Evolutionary conservation across 35 echinoderm and acorn worm species (phyloP), one percentile per base, ranked within the genome.

Genomic region (Ptychodera flava): DNA sequence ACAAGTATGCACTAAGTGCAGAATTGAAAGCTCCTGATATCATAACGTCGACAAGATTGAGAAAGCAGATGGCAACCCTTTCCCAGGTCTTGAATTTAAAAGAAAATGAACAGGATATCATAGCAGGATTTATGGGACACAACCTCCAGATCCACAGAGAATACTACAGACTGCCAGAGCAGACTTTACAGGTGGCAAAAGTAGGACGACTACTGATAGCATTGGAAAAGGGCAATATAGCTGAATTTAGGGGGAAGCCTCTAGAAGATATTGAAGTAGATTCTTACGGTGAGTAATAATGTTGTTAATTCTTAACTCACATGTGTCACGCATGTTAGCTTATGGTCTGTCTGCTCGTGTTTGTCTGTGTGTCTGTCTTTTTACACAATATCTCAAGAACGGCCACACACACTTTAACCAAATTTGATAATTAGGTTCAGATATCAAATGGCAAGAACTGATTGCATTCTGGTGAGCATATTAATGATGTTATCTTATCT

Each of bases 101-200:
- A 33, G 37, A 86, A 16, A 87, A 93, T 87, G 92, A 93, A 34
- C 38, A 89, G 36, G 84, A 93, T 35, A 28, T 82, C 0, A 32
- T 90, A 16, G 92, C 92, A 29, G 77, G 52, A 30, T 93, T 89
- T 35, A 29, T 93, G 36, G 87, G 92, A 2, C 92, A 93, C 81
- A 79, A 93, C 33, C 1, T 93, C 0, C 36, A 78, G 32, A 81
- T 90, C 0, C 92, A 93, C 87, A 37, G 87, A 0, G 37, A 89
- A 38, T 93, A 89, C 36, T 93, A 87, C 52, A 38, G 80, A 22
- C 16, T 87, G 29, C 90, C 84, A 38, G 30, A 76, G 1, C 36
- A 31, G 28, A 52, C 45, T 78, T 38, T 86, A n/a, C 15, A 52
- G 35, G 38, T 86, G 15, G 84, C 84, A 2, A 86, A 86, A 31